phyloP scores from a whole-genome alignment of 2,888 invertebrate genomes.

The Drosophila flavopinicola region DNA sequence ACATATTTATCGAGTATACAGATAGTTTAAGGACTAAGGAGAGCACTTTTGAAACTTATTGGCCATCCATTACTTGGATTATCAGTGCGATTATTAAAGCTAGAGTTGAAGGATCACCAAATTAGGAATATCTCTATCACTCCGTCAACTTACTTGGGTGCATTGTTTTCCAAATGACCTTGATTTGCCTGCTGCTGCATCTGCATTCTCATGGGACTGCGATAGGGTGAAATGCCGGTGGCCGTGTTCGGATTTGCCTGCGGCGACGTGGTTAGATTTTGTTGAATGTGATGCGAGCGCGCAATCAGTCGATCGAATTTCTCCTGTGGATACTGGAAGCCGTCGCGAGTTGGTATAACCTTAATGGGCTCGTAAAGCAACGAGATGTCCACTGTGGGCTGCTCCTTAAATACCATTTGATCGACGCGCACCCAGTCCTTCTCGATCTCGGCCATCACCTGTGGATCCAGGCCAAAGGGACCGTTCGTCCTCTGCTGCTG shows the following conservation, averaged over 20 bases:
- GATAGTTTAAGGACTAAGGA: too few relatives aligned
- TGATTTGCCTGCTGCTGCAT: conserved; percentile 47
- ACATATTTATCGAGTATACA: too few relatives aligned
- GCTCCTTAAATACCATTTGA: conserved; percentile 84
- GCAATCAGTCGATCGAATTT: conserved; percentile 82
- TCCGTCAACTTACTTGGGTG: conserved; percentile 78
- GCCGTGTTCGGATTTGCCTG: conserved; percentile 56
- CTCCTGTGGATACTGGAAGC: conserved; percentile 84
- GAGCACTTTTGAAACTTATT: too few relatives aligned
- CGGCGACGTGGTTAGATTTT: conserved; percentile 74
- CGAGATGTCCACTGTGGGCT: conserved; percentile 81
- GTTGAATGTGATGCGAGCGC: conserved; percentile 77
- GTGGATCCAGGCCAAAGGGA: conserved; percentile 91
- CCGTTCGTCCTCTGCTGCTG: conserved; percentile 86
- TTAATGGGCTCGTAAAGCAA: conserved; percentile 85
- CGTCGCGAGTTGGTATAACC: conserved; percentile 85
- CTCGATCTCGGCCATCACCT: conserved; percentile 89
- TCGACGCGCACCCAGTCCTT: conserved; percentile 84
- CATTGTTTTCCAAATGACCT: conserved; percentile 45
- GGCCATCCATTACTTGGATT: too few relatives aligned
- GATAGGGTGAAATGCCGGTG: conserved; percentile 74
- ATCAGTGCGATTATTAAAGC: too few relatives aligned
- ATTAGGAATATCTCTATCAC: too few relatives aligned
- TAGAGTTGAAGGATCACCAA: too few relatives aligned
- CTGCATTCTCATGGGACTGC: conserved; percentile 79